Evolutionary conservation across 1,140 invertebrate species (phyloP), one percentile per base, ranked within the genome.

Genomic region (Drosophila fuyamai): DNA sequence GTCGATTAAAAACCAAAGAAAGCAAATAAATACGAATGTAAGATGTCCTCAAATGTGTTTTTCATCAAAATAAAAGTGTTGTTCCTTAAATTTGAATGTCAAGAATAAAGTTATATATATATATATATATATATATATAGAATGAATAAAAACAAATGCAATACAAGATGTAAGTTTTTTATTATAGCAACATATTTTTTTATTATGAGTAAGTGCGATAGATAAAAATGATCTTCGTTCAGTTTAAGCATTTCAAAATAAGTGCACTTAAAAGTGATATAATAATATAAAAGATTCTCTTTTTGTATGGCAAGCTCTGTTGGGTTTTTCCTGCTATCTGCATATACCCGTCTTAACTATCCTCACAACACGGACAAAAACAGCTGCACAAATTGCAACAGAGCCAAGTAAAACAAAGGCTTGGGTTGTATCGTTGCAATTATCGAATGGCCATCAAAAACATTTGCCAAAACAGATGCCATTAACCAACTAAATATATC

Each of bases 391-490:
- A 88, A 79, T 46, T 47, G 40, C 46, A 48, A 50, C 53, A 46
- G 35, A 62, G 63, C 54, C 48, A 48, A 65, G 43, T 59, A 67
- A 80, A 72, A 47, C 54, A 53, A 76, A 61, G 65, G 13, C 60
- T 68, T 68, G 65, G 14, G 9, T 6, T 72, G 77, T 54, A 76
- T 79, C 62, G 82, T 63, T 76, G 70, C 61, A 75, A 70, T 82
- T 76, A 76, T 57, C 80, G 43, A 32, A n/a, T 57, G 36, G 36
- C 23, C 41, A 41, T 46, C 27, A 50, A 16, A 56, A 72, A 75
- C 84, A 76, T 75, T 79, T 66, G 78, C 32, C 62, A 88, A 75
- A 86, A 86, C 82, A 86, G 79, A 76, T 79, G 71, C 59, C 56
- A 48, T 18, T 72, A 71, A 71, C 47, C 65, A 78, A 75, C 59